Base-by-base conservation (phyloP, 2,888 invertebrate genomes). In the Ceriagrion tenellum region DNA sequence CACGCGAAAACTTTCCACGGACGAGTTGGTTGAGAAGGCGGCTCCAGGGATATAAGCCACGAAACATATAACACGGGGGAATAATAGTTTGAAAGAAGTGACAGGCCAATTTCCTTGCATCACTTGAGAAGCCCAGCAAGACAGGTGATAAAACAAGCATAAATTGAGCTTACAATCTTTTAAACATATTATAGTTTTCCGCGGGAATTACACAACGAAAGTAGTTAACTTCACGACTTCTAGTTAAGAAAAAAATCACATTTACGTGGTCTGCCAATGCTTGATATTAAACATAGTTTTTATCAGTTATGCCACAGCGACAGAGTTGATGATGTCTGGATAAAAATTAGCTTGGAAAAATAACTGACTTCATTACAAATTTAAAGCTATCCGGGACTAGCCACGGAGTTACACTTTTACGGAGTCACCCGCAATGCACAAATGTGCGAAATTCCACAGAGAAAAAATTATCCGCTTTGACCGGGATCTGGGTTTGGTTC, bases 21-120 rank as follows among this genome's bases (percentile, higher is more conserved):
- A 69, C n/a, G 69, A 69, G 26, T 69, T 69, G 69, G 23, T n/a
- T 69, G 69, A 59, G 69, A 8, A 8, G 8, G 26, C n/a, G n/a
- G 26, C 26, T 69, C 69, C 69, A 26, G 59, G 12, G 59, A 59
- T 59, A 69, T 69, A 69, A 69, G 69, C 69, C n/a, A 26, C 69
- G 12, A 16, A 69, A 26, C 69, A 26, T 69, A 69, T n/a, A 69
- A 69, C 69, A 69, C 69, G 6, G n/a, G 69, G 26, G n/a, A 26
- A 69, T n/a, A 69, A 69, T 69, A 8, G 69, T 69, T 69, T 69
- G 69, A 69, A 69, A 69, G 69, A 69, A 69, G 69, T 69, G 69
- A 69, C 69, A 69, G 69, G 69, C 69, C 69, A 69, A 69, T 69
- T 69, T 69, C 69, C 69, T 69, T 26, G 69, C 69, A 26, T 69